phyloP scores from a whole-genome alignment of 2,888 invertebrate species.

The Tenthredo distinguenda region DNA sequence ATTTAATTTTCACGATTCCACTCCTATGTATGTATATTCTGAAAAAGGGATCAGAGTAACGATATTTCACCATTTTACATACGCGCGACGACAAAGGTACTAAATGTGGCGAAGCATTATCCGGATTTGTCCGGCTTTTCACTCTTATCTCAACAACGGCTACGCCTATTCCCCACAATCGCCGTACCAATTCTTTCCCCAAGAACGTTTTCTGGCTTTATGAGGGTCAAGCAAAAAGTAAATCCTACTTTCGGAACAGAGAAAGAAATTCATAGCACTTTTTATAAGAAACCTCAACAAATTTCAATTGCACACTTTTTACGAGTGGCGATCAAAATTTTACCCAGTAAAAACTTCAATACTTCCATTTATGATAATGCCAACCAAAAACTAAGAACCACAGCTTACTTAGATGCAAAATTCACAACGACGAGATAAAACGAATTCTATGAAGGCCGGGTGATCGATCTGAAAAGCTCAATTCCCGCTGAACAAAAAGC shows the following conservation, averaged over 20 bases:
- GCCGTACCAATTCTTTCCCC: background rate
- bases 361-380: background rate
- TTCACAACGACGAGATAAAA: background rate
- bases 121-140: conserved; percentile 41
- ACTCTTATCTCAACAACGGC: conserved; percentile 23
- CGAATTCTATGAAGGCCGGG: background rate
- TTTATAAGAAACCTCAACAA: background rate
- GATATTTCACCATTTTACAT: conserved; percentile 1
- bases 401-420: background rate
- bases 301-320: background rate
- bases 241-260: background rate
- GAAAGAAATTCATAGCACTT: background rate
- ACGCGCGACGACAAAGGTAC: background rate
- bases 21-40: background rate
- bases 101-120: conserved; percentile 27
- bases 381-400: background rate
- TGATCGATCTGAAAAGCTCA: background rate
- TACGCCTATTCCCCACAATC: conserved; percentile 33
- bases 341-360: background rate
- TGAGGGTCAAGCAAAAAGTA: conserved; percentile 22
- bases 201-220: background rate
- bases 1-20: background rate
- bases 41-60: conserved; percentile 4
- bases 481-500: background rate
- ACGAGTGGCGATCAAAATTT: background rate